Evolutionary conservation across 2,888 invertebrate genomes (phyloP), one percentile per base, ranked within the genome.

Genomic region (Subacronicta megacephala): DNA sequence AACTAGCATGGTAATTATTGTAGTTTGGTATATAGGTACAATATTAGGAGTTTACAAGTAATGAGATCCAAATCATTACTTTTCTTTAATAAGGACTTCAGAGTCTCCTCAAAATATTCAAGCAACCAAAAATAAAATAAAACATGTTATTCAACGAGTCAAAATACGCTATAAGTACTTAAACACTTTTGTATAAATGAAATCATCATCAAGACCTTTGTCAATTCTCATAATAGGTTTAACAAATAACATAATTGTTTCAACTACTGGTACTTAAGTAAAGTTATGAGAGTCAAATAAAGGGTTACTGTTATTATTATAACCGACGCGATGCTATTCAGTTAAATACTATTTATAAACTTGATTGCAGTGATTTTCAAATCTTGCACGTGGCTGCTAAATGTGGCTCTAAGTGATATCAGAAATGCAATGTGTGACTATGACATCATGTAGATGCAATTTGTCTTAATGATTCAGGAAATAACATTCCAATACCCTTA

Each of bases 291-390:
- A 66, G 66, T 66, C 66, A 66, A 70, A 47, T 66, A 26, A 42
- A 58, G 50, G 65, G 66, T 70, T 50, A 70, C 49, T 41, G 33
- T 36, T 17, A 70, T 66, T 70, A 66, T 66, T 64, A 58, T 64
- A 66, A 66, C 18, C 47, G 71, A 64, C 66, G 31, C 45, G 52
- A 33, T 42, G 26, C 36, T 47, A 42, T 44, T 20, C 44, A 62
- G 56, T 58, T 69, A 63, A 52, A 44, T 41, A 64, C 69, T 55
- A 52, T 69, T 58, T 49, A 58, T 58, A 49, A 49, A 70, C 59
- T 70, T 33, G 47, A 70, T 69, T 45, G 41, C 58, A 64, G 71
- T 66, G 71, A 66, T 66, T 66, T 63, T 52, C 52, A 63, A 52
- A 45, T 68, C 43, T 35, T 31, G 45, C 35, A 47, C 16, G 38